These are phyloP conservation scores for Clarias batrachus DNA, from an alignment of 2,113 vertebrate genomes.

Conservation along the genomic window DNA sequence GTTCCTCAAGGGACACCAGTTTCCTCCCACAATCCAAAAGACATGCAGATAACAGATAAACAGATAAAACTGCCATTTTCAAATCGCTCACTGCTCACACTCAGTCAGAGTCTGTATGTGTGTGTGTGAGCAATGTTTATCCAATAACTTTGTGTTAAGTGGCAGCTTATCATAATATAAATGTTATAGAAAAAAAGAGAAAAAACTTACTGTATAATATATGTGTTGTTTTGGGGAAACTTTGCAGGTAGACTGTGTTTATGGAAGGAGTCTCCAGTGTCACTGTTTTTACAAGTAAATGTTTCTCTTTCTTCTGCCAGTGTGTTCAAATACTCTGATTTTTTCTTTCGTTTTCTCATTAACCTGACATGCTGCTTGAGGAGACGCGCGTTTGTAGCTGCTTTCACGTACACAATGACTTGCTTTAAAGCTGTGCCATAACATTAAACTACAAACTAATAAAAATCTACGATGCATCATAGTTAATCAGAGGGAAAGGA, in stretches of 20 bases:
- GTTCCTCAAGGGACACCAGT: too few relatives aligned
- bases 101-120: too few relatives aligned
- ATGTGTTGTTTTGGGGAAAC: neutral
- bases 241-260: neutral
- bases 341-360: neutral
- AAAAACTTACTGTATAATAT: neutral
- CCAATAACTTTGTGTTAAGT: neutral
- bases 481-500: neutral
- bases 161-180: neutral
- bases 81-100: too few relatives aligned
- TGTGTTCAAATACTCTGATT: neutral
- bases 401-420: neutral
- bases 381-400: neutral
- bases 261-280: neutral
- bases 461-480: neutral
- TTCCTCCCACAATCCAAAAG: too few relatives aligned
- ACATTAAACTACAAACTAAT: neutral
- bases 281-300: neutral
- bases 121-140: neutral
- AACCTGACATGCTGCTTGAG: neutral
- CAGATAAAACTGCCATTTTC: too few relatives aligned
- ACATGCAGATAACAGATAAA: too few relatives aligned
- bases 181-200: neutral
- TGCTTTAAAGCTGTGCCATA: neutral
- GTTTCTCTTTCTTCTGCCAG: neutral